These are phyloP conservation scores for Pampusana beccarii DNA, from an alignment of 2,113 vertebrate species.

Conservation along the genomic window DNA sequence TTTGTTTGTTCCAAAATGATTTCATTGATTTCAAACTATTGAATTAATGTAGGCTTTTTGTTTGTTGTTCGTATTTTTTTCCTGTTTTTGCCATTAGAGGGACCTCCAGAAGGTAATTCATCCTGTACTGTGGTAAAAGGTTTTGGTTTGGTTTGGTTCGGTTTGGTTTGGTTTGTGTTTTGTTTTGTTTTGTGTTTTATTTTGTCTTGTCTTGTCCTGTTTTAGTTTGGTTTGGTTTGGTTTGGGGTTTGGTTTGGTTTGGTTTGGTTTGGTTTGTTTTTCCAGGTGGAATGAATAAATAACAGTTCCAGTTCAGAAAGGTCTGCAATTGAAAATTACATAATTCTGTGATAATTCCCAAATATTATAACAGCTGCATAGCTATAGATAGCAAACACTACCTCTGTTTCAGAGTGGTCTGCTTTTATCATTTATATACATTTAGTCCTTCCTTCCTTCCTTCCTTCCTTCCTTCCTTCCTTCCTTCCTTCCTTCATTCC, in stretches of 20 bases:
- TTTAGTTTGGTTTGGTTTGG: too few species aligned
- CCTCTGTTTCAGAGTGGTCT: neutral
- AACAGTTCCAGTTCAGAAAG: neutral
- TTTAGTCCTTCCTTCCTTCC: neutral
- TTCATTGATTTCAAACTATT: neutral
- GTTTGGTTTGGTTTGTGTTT: too few species aligned
- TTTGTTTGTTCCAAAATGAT: neutral
- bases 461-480: too few species aligned
- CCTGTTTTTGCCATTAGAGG: neutral
- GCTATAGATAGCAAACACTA: neutral
- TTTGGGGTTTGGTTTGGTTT: too few species aligned
- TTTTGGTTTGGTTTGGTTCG: too few species aligned
- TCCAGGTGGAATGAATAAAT: neutral
- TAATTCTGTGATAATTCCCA: neutral
- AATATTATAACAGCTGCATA: neutral
- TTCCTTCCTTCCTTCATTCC: neutral
- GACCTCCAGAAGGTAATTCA: neutral
- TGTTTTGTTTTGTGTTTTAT: too few species aligned
- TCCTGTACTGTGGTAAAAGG: neutral
- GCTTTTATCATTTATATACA: neutral
- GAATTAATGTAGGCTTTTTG: neutral
- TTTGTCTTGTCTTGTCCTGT: too few species aligned
- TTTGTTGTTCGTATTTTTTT: too few species aligned
- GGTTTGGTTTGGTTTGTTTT: too few species aligned
- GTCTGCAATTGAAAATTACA: neutral